Evolutionary conservation across 2,797 vertebrate genomes (phyloP), one percentile per base, ranked within the genome.

Genomic region (Acanthurus tractus): DNA sequence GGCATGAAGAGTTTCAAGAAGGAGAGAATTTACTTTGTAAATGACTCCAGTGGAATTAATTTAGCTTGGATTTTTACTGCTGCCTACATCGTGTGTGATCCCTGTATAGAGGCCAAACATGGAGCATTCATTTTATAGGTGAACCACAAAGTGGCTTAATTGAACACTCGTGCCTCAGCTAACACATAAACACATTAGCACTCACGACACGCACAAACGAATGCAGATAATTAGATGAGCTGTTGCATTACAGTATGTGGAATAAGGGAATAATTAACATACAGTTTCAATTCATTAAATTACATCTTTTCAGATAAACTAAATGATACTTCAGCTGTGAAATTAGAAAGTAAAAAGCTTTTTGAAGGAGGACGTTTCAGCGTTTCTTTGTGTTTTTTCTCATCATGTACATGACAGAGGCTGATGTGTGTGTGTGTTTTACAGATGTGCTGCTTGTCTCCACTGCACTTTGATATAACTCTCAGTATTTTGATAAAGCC

Each of bases 381-480:
- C 23, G 25, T 73, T 70, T 58, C 54, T 29, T 38, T 23, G 46
- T 13, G 17, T 82, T 23, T 23, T 46, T 54, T 50, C 15, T 81
- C 42, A 22, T 59, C 44, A 34, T 59, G 48, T 76, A 63, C 36
- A 56, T 45, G 57, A 45, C 4, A 6, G n/a, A 45, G 62, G 29
- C 46, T 1, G 29, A n/a, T 22, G 45, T 68, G 54, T 22, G 45
- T 68, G 54, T 66, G 64, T 83, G 78, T 73, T 75, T 57, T 45
- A 46, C 85, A 88, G 77, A 84, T 89, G 81, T 83, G 76, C 7
- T 12, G 8, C 54, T 66, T 81, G 40, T 40, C 63, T 64, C n/a
- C 4, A 67, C 49, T 52, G 13, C 73, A 64, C 84, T 88, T 79
- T 90, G 86, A 84, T 85, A 78, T 86, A 53, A 80, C 62, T 55